These are phyloP conservation scores for Spizaetus ornatus DNA, from an alignment of 2,113 vertebrate species.

Conservation along the genomic window DNA sequence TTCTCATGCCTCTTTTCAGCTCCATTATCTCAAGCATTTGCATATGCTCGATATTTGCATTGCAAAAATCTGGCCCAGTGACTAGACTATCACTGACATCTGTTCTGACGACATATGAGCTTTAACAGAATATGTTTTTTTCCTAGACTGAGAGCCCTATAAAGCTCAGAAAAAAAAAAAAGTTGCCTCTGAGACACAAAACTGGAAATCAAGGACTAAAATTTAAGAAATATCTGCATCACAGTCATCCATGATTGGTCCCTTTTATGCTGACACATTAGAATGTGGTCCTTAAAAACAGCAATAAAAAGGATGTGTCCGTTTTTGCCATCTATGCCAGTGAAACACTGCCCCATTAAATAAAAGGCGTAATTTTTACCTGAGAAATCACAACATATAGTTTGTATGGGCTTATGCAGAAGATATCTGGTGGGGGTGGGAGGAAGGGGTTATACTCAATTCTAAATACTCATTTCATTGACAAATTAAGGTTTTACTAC, in stretches of 20 bases:
- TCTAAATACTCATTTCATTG: neutral
- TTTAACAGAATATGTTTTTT: neutral
- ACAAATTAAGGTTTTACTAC: neutral
- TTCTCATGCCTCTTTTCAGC: neutral
- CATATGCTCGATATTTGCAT: neutral
- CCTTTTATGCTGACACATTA: neutral
- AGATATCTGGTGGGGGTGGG: neutral
- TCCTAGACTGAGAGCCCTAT: neutral
- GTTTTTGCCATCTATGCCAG: neutral
- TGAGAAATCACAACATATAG: neutral
- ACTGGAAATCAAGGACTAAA: neutral
- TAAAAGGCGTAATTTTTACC: neutral
- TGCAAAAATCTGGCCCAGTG: neutral
- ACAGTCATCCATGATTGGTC: neutral
- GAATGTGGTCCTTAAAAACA: neutral
- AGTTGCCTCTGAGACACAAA: neutral
- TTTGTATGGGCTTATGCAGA: neutral
- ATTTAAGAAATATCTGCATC: neutral
- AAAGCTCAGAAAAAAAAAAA: neutral
- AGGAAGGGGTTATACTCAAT: neutral
- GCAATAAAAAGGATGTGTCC: neutral
- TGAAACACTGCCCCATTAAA: neutral
- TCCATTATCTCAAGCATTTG: neutral
- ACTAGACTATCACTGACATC: neutral
- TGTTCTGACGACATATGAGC: neutral